These are phyloP conservation scores for Microcaecilia unicolor DNA, from an alignment of 2,797 vertebrate genomes.

Conservation along the genomic window DNA sequence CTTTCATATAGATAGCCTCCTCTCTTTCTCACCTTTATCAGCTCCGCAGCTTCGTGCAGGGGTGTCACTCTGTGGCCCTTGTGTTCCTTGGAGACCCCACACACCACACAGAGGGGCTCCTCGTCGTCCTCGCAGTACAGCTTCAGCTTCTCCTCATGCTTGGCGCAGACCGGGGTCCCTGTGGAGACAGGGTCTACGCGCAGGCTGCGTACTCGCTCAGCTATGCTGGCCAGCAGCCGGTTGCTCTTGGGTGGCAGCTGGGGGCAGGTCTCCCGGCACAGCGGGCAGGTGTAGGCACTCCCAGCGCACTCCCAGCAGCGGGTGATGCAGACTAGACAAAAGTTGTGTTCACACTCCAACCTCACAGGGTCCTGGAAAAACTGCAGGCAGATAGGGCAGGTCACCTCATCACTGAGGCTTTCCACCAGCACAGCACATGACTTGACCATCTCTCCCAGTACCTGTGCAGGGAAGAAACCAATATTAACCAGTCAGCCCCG, in stretches of 20 bases:
- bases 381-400: too few species aligned
- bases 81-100: slow-evolving; percentile 45
- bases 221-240: slow-evolving; percentile 55
- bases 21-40: slow-evolving; percentile 40
- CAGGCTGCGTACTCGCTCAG: slow-evolving; percentile 35
- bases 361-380: too few species aligned
- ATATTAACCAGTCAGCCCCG: too few species aligned
- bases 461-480: too few species aligned
- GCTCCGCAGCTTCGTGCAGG: slow-evolving; percentile 52
- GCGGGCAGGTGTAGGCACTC: slow-evolving; percentile 47
- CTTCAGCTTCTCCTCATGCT: slow-evolving; percentile 50
- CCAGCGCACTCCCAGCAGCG: slow-evolving; percentile 17
- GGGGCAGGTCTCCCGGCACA: slow-evolving; percentile 45
- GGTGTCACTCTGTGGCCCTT: slow-evolving; percentile 52
- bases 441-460: too few species aligned
- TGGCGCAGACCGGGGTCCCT: slow-evolving; percentile 16
- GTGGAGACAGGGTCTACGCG: rapidly evolving
- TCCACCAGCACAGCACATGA: too few species aligned
- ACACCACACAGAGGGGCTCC: slow-evolving; percentile 56
- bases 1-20: background rate
- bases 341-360: too few species aligned
- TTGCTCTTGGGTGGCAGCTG: slow-evolving; percentile 48
- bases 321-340: too few species aligned
- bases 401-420: too few species aligned
- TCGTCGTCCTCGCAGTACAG: slow-evolving; percentile 52